Evolutionary conservation across 2,888 invertebrate genomes (phyloP).

Genomic region (Halocaridina rubra): DNA sequence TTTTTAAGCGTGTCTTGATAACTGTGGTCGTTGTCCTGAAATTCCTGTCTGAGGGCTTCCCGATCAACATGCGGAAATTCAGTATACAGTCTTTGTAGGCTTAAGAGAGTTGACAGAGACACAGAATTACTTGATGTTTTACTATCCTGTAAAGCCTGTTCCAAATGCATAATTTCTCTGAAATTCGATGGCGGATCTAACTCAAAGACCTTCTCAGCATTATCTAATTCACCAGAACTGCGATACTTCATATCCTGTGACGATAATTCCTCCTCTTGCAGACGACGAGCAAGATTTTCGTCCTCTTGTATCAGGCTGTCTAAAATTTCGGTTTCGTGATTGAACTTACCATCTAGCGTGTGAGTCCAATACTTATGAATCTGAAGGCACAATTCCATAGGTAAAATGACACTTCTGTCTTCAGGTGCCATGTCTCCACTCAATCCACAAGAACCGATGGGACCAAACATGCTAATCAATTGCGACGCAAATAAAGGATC

Average conservation of each 20-base stretch:
- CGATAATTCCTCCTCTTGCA: slow-evolving; percentile 56
- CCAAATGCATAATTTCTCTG: slow-evolving; percentile 59
- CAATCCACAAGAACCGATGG: slow-evolving; percentile 38
- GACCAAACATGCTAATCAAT: slow-evolving; percentile 57
- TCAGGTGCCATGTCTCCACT: slow-evolving; percentile 45
- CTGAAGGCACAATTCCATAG: slow-evolving; percentile 48
- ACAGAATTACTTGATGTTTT: background rate
- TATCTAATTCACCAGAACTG: background rate
- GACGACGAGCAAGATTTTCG: slow-evolving; percentile 51
- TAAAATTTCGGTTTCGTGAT: slow-evolving; percentile 38
- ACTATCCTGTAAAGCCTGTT: slow-evolving; percentile 55
- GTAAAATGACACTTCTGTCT: slow-evolving; percentile 52
- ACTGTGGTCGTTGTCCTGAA: slow-evolving; percentile 3
- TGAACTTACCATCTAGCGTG: slow-evolving; percentile 50
- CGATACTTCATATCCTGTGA: background rate
- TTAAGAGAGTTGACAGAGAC: slow-evolving; percentile 40
- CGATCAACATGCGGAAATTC: slow-evolving; percentile 59
- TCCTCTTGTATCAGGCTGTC: slow-evolving; percentile 49
- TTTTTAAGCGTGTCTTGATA: slow-evolving; percentile 25
- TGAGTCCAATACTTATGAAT: slow-evolving; percentile 50
- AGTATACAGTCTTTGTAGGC: slow-evolving; percentile 38
- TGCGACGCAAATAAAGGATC: slow-evolving; percentile 57
- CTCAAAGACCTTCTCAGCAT: background rate
- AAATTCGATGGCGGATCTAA: slow-evolving; percentile 35
- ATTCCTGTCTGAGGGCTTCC: slow-evolving; percentile 45